Conservation (phyloP, 2,888 invertebrate species). For the Sepioteuthis lessoniana region DNA sequence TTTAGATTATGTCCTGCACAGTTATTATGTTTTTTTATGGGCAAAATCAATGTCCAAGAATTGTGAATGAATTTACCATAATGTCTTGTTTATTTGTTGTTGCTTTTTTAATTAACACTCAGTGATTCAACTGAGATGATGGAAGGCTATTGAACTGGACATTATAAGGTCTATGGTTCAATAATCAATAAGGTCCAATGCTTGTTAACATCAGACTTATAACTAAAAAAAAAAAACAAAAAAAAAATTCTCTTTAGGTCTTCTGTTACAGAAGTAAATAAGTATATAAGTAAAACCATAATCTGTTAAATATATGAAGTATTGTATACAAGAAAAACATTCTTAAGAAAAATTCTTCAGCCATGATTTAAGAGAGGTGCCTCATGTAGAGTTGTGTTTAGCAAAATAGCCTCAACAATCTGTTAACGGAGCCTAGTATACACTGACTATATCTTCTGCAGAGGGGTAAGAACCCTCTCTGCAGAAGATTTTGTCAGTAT, state of each 20-base stretch:
- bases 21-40: not conserved
- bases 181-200: not conserved
- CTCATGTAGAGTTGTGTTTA: too few species aligned
- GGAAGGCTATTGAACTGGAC: not conserved
- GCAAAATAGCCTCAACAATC: too few species aligned
- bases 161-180: not conserved
- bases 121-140: not conserved
- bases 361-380: too few species aligned
- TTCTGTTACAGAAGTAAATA: not conserved
- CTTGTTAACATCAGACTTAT: not conserved
- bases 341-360: too few species aligned
- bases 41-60: not conserved
- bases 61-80: not conserved
- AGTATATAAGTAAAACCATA: not conserved
- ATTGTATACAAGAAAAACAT: too few species aligned
- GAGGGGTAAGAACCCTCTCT: too few species aligned
- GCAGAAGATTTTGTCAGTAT: too few species aligned
- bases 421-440: too few species aligned
- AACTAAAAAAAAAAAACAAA: not conserved
- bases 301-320: too few species aligned
- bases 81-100: not conserved
- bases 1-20: not conserved
- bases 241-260: not conserved
- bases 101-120: not conserved
- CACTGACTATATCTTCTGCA: too few species aligned